Conservation (phyloP, 2,797 vertebrate genomes). For the Acropternis orthonyx region DNA sequence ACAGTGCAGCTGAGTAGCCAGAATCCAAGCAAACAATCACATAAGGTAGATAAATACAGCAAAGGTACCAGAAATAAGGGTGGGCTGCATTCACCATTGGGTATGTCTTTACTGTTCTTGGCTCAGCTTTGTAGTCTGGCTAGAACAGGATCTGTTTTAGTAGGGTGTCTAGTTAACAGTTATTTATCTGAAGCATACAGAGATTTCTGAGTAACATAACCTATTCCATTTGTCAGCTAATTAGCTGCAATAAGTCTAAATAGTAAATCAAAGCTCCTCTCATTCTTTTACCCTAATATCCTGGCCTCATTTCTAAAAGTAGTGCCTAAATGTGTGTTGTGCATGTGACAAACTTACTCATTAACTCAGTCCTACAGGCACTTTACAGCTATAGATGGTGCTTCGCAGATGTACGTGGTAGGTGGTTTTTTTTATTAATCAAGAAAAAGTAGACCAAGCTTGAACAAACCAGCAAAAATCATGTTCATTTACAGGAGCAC, state of each 20-base stretch:
- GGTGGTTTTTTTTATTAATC: not conserved
- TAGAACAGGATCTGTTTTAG: not conserved
- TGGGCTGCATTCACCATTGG: not conserved
- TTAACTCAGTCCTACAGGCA: not conserved
- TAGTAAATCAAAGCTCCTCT: not conserved
- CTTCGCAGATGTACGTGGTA: not conserved
- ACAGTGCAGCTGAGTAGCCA: accelerated
- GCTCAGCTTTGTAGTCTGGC: not conserved
- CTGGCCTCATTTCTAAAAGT: not conserved
- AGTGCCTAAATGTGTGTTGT: not conserved
- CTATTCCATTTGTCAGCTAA: not conserved
- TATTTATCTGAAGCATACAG: not conserved
- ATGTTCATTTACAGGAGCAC: not conserved
- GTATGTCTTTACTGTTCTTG: not conserved
- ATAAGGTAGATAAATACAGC: not conserved
- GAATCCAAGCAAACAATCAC: not conserved
- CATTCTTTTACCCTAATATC: not conserved
- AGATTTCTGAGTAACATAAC: not conserved
- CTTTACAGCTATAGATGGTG: not conserved
- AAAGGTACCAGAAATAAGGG: not conserved
- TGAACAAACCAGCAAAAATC: not conserved
- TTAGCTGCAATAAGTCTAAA: not conserved
- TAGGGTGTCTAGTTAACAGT: not conserved
- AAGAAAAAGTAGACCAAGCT: not conserved
- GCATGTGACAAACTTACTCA: not conserved